Evolutionary conservation across 2,113 vertebrate genomes (phyloP).

Genomic region (Rhodinocichla rosea): DNA sequence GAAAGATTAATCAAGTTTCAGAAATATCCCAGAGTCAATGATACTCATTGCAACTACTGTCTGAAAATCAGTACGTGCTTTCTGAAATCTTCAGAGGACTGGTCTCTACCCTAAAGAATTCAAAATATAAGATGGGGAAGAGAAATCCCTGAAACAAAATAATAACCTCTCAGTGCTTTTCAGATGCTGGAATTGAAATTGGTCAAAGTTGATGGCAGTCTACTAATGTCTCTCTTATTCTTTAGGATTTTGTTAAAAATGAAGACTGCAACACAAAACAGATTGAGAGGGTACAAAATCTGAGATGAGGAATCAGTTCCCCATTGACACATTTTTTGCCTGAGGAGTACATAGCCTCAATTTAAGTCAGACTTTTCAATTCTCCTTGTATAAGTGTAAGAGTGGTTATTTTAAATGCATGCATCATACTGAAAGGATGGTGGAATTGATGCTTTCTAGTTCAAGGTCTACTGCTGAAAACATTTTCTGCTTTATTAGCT

Average conservation of each 20-base stretch:
- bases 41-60: background rate
- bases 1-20: conserved; percentile 14
- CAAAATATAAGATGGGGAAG: background rate
- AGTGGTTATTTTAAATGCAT: conserved; percentile 35
- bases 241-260: conserved; percentile 7
- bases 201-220: background rate
- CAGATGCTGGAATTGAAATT: background rate
- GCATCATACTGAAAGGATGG: conserved; percentile 7
- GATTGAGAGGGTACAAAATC: background rate
- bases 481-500: conserved; percentile 49
- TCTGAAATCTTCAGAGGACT: background rate
- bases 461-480: conserved; percentile 40
- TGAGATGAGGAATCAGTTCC: conserved; percentile 6
- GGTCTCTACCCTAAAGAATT: background rate
- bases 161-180: background rate
- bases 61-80: background rate
- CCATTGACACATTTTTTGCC: conserved; percentile 15
- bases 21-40: background rate
- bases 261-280: background rate
- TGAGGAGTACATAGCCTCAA: background rate
- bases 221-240: background rate
- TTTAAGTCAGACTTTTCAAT: background rate
- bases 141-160: conserved; percentile 1
- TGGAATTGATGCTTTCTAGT: conserved; percentile 17
- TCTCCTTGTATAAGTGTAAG: background rate